These are phyloP conservation scores for Entosphenus tridentatus DNA, from an alignment of 2,113 vertebrate genomes.

Conservation along the genomic window DNA sequence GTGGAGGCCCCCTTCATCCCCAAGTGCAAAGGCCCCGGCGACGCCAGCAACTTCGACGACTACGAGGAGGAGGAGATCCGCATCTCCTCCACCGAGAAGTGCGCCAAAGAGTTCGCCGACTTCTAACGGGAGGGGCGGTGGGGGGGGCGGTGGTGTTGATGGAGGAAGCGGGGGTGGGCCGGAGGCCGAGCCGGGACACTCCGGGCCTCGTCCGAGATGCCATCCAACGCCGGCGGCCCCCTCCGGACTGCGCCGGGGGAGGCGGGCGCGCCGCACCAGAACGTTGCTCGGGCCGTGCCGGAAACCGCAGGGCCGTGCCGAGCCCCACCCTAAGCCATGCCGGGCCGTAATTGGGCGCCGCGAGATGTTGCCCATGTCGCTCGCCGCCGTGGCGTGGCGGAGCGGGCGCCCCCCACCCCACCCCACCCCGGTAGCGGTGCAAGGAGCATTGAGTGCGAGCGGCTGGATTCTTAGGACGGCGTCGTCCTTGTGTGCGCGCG, in stretches of 20 bases:
- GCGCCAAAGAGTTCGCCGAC: conserved; percentile 64
- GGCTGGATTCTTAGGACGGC: too few relatives aligned
- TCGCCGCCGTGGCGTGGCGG: too few relatives aligned
- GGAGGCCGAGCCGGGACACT: background rate
- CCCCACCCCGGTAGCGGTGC: too few relatives aligned
- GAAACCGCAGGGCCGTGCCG: background rate
- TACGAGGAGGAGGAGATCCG: conserved; percentile 71
- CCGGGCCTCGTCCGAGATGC: background rate
- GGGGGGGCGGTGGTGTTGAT: too few relatives aligned
- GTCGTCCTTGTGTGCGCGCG: too few relatives aligned
- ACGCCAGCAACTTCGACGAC: conserved; percentile 81
- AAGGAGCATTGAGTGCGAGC: too few relatives aligned
- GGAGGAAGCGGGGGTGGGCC: background rate
- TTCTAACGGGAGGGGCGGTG: conserved; percentile 30
- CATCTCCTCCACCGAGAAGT: conserved; percentile 63
- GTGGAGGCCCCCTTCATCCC: conserved; percentile 74
- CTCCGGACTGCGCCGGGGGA: background rate
- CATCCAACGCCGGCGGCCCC: background rate
- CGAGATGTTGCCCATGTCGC: too few relatives aligned
- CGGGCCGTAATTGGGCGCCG: too few relatives aligned
- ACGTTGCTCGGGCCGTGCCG: background rate
- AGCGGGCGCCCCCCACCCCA: too few relatives aligned
- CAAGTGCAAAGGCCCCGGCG: conserved; percentile 68
- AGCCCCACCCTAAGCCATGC: too few relatives aligned
- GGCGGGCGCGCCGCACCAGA: background rate